A percentile compares a stretch with the other conserved stretches of the same genome.
These are phyloP conservation scores for Neomorphus geoffroyi DNA, from an alignment of 2,797 vertebrate genomes.

Conservation along the genomic window DNA sequence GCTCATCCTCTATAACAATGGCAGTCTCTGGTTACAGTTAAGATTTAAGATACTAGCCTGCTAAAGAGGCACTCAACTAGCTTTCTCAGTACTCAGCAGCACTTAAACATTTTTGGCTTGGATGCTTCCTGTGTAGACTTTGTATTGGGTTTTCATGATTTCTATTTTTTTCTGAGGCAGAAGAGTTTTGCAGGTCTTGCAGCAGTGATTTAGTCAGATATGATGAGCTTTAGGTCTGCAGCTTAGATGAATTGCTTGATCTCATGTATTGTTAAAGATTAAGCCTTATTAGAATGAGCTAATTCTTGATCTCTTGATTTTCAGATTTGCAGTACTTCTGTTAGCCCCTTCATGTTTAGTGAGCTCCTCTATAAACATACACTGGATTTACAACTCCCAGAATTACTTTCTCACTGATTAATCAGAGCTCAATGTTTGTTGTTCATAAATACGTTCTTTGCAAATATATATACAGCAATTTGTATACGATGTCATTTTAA, in stretches of 20 bases:
- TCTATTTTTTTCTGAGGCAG: not conserved
- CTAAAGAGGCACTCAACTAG: not conserved
- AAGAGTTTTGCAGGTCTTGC: not conserved
- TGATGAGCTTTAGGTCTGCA: not conserved
- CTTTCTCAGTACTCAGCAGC: not conserved
- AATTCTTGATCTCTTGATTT: not conserved
- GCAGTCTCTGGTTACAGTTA: not conserved
- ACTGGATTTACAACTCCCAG: not conserved
- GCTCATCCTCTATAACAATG: not conserved
- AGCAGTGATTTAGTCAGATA: not conserved
- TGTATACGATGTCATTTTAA: not conserved
- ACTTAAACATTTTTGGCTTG: not conserved
- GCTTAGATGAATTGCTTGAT: not conserved
- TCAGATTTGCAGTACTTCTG: not conserved
- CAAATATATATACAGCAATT: not conserved
- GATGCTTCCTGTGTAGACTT: not conserved
- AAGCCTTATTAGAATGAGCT: not conserved
- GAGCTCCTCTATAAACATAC: not conserved
- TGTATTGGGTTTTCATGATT: not conserved
- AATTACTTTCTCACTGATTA: not conserved
- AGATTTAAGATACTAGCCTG: not conserved
- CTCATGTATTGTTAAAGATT: not conserved
- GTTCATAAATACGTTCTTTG: not conserved
- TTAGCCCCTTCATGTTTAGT: not conserved
- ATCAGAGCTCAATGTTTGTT: not conserved